phyloP scores from a whole-genome alignment of 2,888 invertebrate species.

The Lasioglossum vierecki region DNA sequence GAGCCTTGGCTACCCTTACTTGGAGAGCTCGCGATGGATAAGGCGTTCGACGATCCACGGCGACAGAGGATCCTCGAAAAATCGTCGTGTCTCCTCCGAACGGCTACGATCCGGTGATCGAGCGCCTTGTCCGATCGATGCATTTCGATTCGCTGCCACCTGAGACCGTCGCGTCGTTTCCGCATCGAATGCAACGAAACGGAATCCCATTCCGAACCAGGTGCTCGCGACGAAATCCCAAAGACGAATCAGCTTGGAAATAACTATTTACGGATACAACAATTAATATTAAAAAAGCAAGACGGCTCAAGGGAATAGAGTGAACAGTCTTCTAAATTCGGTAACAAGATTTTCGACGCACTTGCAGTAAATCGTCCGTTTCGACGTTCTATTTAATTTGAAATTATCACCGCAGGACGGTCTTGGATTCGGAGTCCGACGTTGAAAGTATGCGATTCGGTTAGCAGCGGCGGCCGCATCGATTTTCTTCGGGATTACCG shows the following conservation, averaged over 20 bases:
- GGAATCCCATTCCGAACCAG: not conserved
- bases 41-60: slow-evolving; percentile 57
- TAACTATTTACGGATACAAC: not conserved
- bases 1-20: slow-evolving; percentile 57
- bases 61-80: slow-evolving; percentile 48
- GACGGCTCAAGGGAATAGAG: not conserved
- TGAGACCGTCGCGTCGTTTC: slow-evolving; percentile 9
- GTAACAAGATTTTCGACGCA: not conserved
- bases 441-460: slow-evolving; percentile 46
- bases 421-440: slow-evolving; percentile 12
- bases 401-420: slow-evolving; percentile 41
- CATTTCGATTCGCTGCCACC: slow-evolving; percentile 8
- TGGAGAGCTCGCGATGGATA: slow-evolving; percentile 42
- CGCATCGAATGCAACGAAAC: slow-evolving; percentile 10
- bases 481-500: slow-evolving; percentile 59
- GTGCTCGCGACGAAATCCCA: not conserved
- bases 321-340: not conserved
- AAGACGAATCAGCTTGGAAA: not conserved
- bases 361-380: slow-evolving; percentile 32
- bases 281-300: not conserved
- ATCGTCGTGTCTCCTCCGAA: slow-evolving; percentile 23
- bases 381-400: slow-evolving; percentile 30
- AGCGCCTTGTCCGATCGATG: slow-evolving; percentile 18
- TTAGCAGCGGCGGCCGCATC: slow-evolving; percentile 40
- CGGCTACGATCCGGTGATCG: slow-evolving; percentile 22